Evolutionary conservation across 2,113 vertebrate genomes (phyloP).

Genomic region (Ceyx margarethae): DNA sequence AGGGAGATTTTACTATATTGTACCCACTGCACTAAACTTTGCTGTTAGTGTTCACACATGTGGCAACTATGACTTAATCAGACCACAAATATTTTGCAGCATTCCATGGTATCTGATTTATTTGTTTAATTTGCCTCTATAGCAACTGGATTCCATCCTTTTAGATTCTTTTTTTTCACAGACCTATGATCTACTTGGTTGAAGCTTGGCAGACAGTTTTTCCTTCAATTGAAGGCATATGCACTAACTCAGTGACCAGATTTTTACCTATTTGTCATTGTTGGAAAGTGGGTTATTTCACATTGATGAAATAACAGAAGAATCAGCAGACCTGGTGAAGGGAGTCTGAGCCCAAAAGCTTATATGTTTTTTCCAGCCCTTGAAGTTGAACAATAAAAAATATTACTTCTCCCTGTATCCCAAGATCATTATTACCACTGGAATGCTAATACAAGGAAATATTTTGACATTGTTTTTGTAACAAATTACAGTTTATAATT

Average conservation of each 20-base stretch:
- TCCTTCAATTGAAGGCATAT: conserved; percentile 80
- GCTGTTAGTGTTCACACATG: conserved; percentile 73
- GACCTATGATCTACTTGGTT: conserved; percentile 72
- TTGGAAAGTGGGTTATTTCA: conserved; percentile 60
- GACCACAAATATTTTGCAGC: conserved; percentile 82
- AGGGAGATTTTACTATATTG: background rate
- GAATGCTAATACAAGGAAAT: background rate
- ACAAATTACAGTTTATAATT: background rate
- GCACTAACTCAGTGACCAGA: conserved; percentile 64
- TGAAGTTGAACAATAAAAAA: conserved; percentile 42
- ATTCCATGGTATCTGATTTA: conserved; percentile 84
- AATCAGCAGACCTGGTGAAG: conserved; percentile 50
- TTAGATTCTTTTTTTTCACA: conserved; percentile 53
- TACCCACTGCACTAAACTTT: conserved; percentile 53
- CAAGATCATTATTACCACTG: background rate
- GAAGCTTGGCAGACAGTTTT: conserved; percentile 69
- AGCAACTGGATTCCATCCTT: conserved; percentile 79
- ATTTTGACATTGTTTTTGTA: conserved; percentile 24
- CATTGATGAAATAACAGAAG: conserved; percentile 48
- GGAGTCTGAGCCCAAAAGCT: conserved; percentile 4
- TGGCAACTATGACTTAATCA: conserved; percentile 81
- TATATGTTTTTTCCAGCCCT: conserved; percentile 46
- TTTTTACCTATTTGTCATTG: conserved; percentile 71
- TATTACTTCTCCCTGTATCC: background rate
- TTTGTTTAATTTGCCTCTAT: conserved; percentile 85